Evolutionary conservation across 2,888 invertebrate species (phyloP).

Genomic region (Hyles lineata): DNA sequence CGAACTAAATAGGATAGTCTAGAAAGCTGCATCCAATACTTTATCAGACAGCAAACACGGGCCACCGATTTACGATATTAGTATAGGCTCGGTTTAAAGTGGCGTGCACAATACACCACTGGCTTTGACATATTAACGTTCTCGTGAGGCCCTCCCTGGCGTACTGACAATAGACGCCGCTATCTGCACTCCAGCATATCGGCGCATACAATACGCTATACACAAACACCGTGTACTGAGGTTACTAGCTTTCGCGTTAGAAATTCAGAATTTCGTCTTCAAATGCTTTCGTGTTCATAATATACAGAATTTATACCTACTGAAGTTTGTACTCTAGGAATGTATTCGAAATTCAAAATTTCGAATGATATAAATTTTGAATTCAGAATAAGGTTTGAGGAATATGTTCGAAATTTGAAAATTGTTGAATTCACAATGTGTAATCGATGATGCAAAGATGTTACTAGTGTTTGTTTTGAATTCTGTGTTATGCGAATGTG

Average conservation of each 20-base stretch:
- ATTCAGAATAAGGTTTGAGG: not conserved
- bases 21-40: constrained; percentile 3
- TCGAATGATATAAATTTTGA: not conserved
- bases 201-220: not conserved
- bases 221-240: not conserved
- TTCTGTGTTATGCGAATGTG: not conserved
- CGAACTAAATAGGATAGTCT: not conserved
- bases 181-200: constrained; percentile 28
- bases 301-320: not conserved
- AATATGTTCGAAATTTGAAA: not conserved
- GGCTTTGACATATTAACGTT: constrained; percentile 34
- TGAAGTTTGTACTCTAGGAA: too few species aligned
- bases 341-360: constrained; percentile 17
- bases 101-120: constrained; percentile 26
- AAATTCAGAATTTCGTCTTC: not conserved
- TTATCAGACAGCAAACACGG: not conserved
- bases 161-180: constrained; percentile 29
- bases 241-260: constrained; percentile 6
- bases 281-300: not conserved
- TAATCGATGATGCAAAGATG: not conserved
- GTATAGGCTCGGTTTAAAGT: constrained; percentile 21
- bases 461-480: not conserved
- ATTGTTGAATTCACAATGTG: too few species aligned
- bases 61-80: constrained; percentile 20
- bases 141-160: constrained; percentile 19